These are phyloP conservation scores for Macrosoma leucophasiata DNA, from an alignment of 2,888 invertebrate species.

Conservation along the genomic window DNA sequence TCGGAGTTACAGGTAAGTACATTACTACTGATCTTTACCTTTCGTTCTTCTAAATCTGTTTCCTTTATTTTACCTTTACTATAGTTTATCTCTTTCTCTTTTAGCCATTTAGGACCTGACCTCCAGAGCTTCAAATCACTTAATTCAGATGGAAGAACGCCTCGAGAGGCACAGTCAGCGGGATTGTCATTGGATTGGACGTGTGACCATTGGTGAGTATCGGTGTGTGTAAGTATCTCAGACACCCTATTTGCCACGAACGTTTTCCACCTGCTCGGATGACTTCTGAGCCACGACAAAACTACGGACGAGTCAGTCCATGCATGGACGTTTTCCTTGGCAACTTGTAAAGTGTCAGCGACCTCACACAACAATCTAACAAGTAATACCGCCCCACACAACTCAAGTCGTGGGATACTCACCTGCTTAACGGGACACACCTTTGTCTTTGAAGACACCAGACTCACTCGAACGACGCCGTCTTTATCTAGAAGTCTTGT, in stretches of 20 bases:
- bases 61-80: slow-evolving; percentile 2
- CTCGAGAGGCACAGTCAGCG: slow-evolving; percentile 18
- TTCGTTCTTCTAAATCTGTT: slow-evolving; percentile 12
- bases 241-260: slow-evolving; percentile 29
- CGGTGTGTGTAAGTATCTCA: slow-evolving; percentile 21
- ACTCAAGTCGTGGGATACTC: slow-evolving; percentile 15
- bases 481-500: background rate
- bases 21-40: slow-evolving; percentile 4
- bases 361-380: slow-evolving; percentile 11
- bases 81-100: background rate
- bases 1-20: slow-evolving; percentile 2
- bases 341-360: slow-evolving; percentile 1
- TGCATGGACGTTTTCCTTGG: slow-evolving; percentile 9
- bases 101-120: slow-evolving; percentile 15
- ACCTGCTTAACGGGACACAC: slow-evolving; percentile 18
- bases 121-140: slow-evolving; percentile 12
- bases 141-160: slow-evolving; percentile 10
- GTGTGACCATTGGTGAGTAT: slow-evolving; percentile 16
- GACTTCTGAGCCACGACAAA: slow-evolving; percentile 21
- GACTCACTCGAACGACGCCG: background rate
- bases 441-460: background rate
- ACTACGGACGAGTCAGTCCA: slow-evolving; percentile 24
- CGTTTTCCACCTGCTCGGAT: slow-evolving; percentile 23
- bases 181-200: slow-evolving; percentile 17
- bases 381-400: slow-evolving; percentile 18